phyloP scores from a whole-genome alignment of 1,140 invertebrate genomes.

The Cydia fagiglandana region DNA sequence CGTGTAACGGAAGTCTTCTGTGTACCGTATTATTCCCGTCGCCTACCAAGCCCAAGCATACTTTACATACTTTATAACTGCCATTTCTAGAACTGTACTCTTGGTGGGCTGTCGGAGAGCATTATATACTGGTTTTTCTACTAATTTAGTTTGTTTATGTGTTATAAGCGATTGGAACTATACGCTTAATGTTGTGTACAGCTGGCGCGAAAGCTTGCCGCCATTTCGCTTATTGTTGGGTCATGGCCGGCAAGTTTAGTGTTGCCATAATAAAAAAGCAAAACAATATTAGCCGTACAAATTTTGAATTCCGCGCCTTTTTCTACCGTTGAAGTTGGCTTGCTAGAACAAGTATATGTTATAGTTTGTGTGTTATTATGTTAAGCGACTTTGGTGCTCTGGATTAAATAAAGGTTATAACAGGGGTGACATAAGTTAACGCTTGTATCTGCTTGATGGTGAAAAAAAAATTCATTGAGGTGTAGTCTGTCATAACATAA shows the following conservation, averaged over 20 bases:
- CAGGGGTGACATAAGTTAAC: too few species aligned
- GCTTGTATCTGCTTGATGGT: too few species aligned
- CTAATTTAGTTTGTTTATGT: background rate
- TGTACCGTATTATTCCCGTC: background rate
- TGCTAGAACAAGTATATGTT: too few species aligned
- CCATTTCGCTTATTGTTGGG: conserved; percentile 21
- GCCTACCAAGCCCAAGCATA: background rate
- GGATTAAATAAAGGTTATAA: too few species aligned
- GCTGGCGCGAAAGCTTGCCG: background rate
- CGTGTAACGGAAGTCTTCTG: background rate
- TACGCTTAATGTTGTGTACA: conserved; percentile 5
- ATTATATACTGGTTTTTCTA: background rate
- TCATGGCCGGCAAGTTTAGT: background rate
- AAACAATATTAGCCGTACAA: too few species aligned
- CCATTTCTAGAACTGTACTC: background rate
- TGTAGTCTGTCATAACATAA: too few species aligned
- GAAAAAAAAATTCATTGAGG: too few species aligned
- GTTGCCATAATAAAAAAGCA: background rate
- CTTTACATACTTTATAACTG: background rate
- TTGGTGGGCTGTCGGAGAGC: too few species aligned
- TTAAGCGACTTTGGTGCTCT: too few species aligned
- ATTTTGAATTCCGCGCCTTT: too few species aligned
- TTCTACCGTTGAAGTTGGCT: too few species aligned
- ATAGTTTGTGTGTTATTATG: too few species aligned
- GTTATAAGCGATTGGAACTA: background rate